Percentiles rank a stretch among this genome's conserved stretches.
These are phyloP conservation scores for Drosophila leonis DNA, from an alignment of 2,888 invertebrate genomes.

Conservation along the genomic window DNA sequence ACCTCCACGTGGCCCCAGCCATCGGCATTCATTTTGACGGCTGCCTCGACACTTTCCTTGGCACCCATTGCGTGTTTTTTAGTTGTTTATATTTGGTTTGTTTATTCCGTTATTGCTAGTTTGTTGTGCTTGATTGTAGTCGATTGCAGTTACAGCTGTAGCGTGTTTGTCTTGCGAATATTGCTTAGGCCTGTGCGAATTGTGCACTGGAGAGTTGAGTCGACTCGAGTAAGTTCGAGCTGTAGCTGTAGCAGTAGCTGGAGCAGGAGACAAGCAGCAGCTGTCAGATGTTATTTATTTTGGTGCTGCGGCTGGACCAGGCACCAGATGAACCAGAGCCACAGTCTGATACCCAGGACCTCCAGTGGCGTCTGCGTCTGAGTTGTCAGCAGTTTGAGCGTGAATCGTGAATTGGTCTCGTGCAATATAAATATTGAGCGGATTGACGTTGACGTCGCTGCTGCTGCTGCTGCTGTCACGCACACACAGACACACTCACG, in stretches of 20 bases:
- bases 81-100: conserved; percentile 32
- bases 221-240: neutral
- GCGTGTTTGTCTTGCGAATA: conserved; percentile 45
- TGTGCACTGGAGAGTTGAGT: conserved; percentile 33
- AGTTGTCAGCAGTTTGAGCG: conserved; percentile 34
- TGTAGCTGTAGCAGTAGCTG: conserved; percentile 3
- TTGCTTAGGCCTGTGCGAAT: conserved; percentile 42
- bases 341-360: conserved; percentile 43
- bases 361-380: conserved; percentile 58
- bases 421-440: conserved; percentile 74
- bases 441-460: conserved; percentile 67
- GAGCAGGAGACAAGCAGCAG: conserved; percentile 47
- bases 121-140: conserved; percentile 48
- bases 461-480: conserved; percentile 21
- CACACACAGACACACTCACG: conserved; percentile 12
- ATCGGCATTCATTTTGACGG: conserved; percentile 92
- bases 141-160: conserved; percentile 40
- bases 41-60: conserved; percentile 92
- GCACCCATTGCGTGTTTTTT: conserved; percentile 88
- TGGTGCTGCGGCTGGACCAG: conserved; percentile 60
- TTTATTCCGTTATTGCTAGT: conserved; percentile 27
- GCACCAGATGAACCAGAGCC: conserved; percentile 57
- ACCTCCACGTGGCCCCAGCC: conserved; percentile 93
- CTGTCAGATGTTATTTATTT: conserved; percentile 80
- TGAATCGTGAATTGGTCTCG: conserved; percentile 50